Evolutionary conservation across 2,888 invertebrate genomes (phyloP).

Genomic region (Sinelater perroti): DNA sequence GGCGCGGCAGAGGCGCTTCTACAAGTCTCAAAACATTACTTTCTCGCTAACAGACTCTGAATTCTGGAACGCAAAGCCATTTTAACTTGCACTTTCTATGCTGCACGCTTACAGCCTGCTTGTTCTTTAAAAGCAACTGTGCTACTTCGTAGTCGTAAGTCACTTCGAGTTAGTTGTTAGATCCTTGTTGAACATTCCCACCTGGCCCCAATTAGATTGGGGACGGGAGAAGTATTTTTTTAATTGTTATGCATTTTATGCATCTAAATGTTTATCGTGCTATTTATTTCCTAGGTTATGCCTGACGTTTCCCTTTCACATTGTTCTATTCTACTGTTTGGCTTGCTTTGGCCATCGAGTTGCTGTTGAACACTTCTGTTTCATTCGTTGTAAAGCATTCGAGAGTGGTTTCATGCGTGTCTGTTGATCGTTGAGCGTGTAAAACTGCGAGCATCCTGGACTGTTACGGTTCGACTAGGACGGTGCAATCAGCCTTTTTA

Average conservation of each 20-base stretch:
- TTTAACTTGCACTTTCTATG: slow-evolving; percentile 5
- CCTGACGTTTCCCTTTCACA: slow-evolving; percentile 22
- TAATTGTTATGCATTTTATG: slow-evolving; percentile 47
- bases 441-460: neutral
- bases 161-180: slow-evolving; percentile 40
- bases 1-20: slow-evolving; percentile 14
- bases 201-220: slow-evolving; percentile 48
- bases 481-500: slow-evolving; percentile 25
- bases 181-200: slow-evolving; percentile 52
- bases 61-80: slow-evolving; percentile 1
- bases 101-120: slow-evolving; percentile 20
- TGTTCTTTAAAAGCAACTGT: slow-evolving; percentile 22
- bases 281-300: slow-evolving; percentile 42
- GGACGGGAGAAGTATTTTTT: slow-evolving; percentile 37
- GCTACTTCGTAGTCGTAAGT: slow-evolving; percentile 35
- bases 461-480: slow-evolving; percentile 16
- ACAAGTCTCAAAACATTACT: slow-evolving; percentile 15
- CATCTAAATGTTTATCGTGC: slow-evolving; percentile 44
- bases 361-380: neutral
- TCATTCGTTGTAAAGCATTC: neutral
- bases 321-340: neutral
- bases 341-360: neutral
- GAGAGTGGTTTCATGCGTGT: slow-evolving; percentile 2
- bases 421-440: neutral
- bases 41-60: neutral